Base-by-base conservation (phyloP, 2,113 vertebrate genomes). In the Podilymbus podiceps region DNA sequence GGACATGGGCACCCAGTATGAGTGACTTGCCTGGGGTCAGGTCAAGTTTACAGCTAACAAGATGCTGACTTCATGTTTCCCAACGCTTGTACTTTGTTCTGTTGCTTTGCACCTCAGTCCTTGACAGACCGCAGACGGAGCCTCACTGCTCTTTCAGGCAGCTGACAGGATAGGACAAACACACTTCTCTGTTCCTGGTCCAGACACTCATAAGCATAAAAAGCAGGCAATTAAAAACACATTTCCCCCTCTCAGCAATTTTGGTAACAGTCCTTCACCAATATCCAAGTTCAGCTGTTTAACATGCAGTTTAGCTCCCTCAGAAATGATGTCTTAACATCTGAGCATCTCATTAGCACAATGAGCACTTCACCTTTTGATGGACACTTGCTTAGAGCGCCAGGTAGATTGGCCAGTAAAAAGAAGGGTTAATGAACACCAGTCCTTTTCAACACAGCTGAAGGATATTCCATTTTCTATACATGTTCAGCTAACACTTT, bases 1-100 rank as follows among this genome's bases (percentile, higher is more conserved):
- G 22, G 33, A 87, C 2, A 0, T 33, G 35, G 55, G 31, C 18
- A 50, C 42, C 18, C 0, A 0, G 11, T 1, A 17, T 3, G 27
- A 85, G 38, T 16, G 44, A 49, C 35, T 49, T 50, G 38, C 28
- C 22, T 25, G 7, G 56, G 25, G 35, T 33, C 62, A 73, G 19
- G 64, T 25, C 66, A 62, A 44, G 55, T n/a, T 72, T 49, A 31
- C 0, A 3, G 46, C 40, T 73, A 79, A 88, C 46, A 42, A 38
- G 30, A n/a, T 1, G 15, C 20, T 33, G 33, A 73, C 38, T 33
- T 76, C 20, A 21, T 1, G 1, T 73, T 53, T 79, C 35, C 83
- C n/a, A 50, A 8, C 46, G 56, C 58, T 42, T 9, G 6, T 15
- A 47, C 35, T 53, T 62, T 28, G 15, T 49, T 49, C 44, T 40